Evolutionary conservation across 2,113 vertebrate genomes (phyloP), one percentile per base, ranked within the genome.

Genomic region (Phalacrocorax pelagicus): DNA sequence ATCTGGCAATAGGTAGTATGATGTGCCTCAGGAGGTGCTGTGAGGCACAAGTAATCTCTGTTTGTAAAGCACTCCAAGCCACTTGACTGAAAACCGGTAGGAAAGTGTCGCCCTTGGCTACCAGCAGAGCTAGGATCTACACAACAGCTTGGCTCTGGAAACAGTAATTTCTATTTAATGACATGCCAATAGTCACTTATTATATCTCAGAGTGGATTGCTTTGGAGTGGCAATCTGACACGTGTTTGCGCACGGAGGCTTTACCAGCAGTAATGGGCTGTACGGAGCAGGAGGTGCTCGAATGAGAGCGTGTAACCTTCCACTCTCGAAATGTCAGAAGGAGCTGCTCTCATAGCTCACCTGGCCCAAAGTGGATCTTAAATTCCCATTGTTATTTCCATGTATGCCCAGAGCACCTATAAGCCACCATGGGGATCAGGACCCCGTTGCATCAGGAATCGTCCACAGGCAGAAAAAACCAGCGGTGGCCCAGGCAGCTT

Each of bases 21-120:
- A 61, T 5, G 11, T 14, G 16, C 29, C 49, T 86, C 46, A 46
- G 62, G 61, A 87, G 63, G 40, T 70, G 58, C 77, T 73, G 49
- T 57, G 87, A 96, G 36, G 70, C 78, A 69, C 23, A 57, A 96
- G 17, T 80, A 40, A 93, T 75, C 30, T 84, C 38, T 96, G 61
- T 96, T 97, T 96, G 66, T 51, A 83, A 80, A 95, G 81, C 87
- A 91, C 84, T 95, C 67, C 42, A 75, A 69, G 46, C 62, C 51
- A 75, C 84, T 94, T 72, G 46, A 66, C 40, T 65, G 63, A 66
- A 79, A 58, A 27, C 24, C 0, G 2, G 38, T 38, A 42, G 44
- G 52, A 88, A 87, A 82, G 24, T 7, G 17, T 82, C 38, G 32
- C 46, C 55, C 42, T 26, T 87, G 70, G 51, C 40, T 90, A 73